Conservation (phyloP, 1,140 invertebrate genomes). For the Thaumetopoea pityocampa region DNA sequence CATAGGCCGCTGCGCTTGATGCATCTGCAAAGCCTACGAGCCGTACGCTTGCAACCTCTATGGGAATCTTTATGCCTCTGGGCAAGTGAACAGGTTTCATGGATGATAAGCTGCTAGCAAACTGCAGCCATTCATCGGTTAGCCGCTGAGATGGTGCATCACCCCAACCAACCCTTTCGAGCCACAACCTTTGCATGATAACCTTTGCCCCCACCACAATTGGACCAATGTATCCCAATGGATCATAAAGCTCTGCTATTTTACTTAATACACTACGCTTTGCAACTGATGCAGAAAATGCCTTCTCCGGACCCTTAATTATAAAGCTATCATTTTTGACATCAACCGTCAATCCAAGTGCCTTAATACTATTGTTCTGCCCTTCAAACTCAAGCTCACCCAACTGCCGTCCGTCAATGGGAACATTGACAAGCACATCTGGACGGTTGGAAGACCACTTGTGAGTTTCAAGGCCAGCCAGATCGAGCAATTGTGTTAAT, state of each 20-base stretch:
- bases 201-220: slow-evolving; percentile 19
- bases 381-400: slow-evolving; percentile 13
- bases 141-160: not conserved
- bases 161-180: slow-evolving; percentile 20
- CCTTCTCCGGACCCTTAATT: not conserved
- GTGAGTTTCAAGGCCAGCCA: slow-evolving; percentile 12
- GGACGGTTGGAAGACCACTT: slow-evolving; percentile 18
- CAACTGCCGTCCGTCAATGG: not conserved
- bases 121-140: slow-evolving; percentile 9
- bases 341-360: slow-evolving; percentile 14
- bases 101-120: not conserved
- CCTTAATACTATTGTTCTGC: slow-evolving; percentile 12
- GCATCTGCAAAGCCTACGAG: slow-evolving; percentile 16
- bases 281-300: not conserved
- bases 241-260: slow-evolving; percentile 1
- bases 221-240: slow-evolving; percentile 20
- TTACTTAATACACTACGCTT: not conserved
- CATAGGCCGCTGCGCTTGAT: slow-evolving; percentile 12
- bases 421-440: not conserved
- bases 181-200: slow-evolving; percentile 24
- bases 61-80: too few relatives aligned
- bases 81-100: slow-evolving; percentile 4
- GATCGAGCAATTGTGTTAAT: slow-evolving; percentile 6
- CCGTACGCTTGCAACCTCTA: too few relatives aligned
- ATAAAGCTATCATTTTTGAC: slow-evolving; percentile 5